Evolutionary conservation across 2,113 vertebrate genomes (phyloP).

Genomic region (Scytalopus superciliaris): DNA sequence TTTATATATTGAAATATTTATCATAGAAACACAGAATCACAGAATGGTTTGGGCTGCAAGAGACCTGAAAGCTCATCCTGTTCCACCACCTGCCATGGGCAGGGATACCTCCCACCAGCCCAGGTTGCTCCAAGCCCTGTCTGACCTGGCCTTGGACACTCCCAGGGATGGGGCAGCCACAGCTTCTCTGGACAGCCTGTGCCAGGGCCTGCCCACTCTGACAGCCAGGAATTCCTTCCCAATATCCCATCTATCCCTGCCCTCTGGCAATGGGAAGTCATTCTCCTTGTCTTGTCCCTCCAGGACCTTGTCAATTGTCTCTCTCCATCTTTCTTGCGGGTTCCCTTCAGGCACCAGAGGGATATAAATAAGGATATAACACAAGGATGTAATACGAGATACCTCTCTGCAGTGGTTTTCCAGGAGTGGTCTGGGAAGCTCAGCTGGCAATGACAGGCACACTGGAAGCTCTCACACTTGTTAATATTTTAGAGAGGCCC

Average conservation of each 20-base stretch:
- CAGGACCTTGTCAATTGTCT: no score
- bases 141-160: not conserved
- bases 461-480: not conserved
- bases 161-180: not conserved
- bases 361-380: not conserved
- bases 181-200: not conserved
- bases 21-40: not conserved
- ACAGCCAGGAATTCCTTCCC: not conserved
- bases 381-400: not conserved
- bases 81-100: not conserved
- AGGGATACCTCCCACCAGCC: not conserved
- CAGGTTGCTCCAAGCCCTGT: not conserved
- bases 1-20: not conserved
- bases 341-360: not conserved
- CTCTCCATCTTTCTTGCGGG: not conserved
- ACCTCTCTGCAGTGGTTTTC: not conserved
- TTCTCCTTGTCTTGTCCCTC: not conserved
- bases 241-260: rapidly evolving
- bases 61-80: not conserved
- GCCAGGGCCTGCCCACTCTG: not conserved
- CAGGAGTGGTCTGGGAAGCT: not conserved
- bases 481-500: not conserved
- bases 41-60: not conserved
- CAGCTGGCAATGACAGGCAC: not conserved
- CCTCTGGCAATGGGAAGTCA: not conserved